Percentiles rank a stretch among this genome's conserved stretches.
Conservation (phyloP, 2,888 invertebrate species). For the Ormyrus thymus region DNA sequence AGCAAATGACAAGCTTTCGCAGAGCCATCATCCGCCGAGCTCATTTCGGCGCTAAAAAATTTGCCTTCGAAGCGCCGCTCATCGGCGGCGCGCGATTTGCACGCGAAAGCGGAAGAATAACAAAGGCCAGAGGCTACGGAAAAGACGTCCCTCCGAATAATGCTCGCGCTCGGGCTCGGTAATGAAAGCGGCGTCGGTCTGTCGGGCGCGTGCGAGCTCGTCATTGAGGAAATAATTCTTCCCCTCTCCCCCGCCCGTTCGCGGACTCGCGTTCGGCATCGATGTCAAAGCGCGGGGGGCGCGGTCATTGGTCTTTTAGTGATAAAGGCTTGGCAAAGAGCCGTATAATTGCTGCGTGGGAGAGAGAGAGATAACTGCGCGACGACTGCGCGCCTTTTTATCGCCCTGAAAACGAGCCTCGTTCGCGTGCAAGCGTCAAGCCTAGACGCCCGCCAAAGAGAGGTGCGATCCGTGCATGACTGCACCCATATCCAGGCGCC, state of each 20-base stretch:
- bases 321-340: conserved; percentile 53
- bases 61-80: too few relatives aligned
- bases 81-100: too few relatives aligned
- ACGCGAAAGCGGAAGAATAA: too few relatives aligned
- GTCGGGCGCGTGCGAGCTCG: conserved; percentile 3
- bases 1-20: too few relatives aligned
- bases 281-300: conserved; percentile 40
- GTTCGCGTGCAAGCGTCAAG: not conserved
- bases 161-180: too few relatives aligned
- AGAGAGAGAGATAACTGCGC: conserved; percentile 3
- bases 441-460: not conserved
- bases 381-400: conserved; percentile 58
- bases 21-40: too few relatives aligned
- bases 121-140: too few relatives aligned
- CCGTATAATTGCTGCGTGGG: conserved; percentile 44
- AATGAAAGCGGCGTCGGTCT: too few relatives aligned
- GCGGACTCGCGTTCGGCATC: conserved; percentile 20
- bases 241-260: not conserved
- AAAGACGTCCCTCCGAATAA: too few relatives aligned
- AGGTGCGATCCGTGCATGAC: conserved; percentile 28
- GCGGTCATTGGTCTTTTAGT: conserved; percentile 52
- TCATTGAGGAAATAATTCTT: conserved; percentile 42
- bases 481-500: conserved; percentile 27
- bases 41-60: too few relatives aligned
- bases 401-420: conserved; percentile 55